Evolutionary conservation across 2,797 vertebrate species (phyloP).

Genomic region (Aldrovandia affinis): DNA sequence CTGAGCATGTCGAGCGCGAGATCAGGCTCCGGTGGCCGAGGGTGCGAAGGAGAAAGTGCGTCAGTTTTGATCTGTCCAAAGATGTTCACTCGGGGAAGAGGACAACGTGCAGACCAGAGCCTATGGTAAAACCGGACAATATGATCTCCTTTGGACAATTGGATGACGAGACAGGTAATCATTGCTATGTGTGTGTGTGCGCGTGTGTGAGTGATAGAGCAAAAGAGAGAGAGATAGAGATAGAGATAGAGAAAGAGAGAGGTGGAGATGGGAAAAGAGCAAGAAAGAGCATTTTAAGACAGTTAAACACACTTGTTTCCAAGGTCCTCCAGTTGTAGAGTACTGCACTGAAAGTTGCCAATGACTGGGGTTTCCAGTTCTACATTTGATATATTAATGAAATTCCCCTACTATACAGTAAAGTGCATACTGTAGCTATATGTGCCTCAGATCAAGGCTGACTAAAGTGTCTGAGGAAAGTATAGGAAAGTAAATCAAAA

Average conservation of each 20-base stretch:
- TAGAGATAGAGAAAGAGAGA: not conserved
- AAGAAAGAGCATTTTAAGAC: too few relatives aligned
- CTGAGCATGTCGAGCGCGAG: slow-evolving; percentile 75
- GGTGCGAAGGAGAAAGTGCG: slow-evolving; percentile 68
- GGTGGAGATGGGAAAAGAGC: not conserved
- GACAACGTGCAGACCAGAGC: not conserved
- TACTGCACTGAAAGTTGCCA: too few relatives aligned
- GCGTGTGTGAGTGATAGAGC: not conserved
- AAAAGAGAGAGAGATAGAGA: not conserved
- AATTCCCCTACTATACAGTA: too few relatives aligned
- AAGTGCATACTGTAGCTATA: too few relatives aligned
- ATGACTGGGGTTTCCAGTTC: too few relatives aligned
- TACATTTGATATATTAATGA: too few relatives aligned
- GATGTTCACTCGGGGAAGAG: slow-evolving; percentile 35
- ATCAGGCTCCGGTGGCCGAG: slow-evolving; percentile 73
- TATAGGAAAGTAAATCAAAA: too few relatives aligned
- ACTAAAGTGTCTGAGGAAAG: too few relatives aligned
- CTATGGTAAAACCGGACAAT: not conserved
- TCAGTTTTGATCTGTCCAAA: slow-evolving; percentile 68
- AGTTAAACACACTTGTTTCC: not conserved
- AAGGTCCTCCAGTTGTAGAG: not conserved
- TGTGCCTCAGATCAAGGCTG: too few relatives aligned
- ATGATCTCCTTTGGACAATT: not conserved
- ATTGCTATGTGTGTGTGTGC: not conserved
- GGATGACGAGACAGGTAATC: slow-evolving; percentile 12